Percentiles rank a stretch among this genome's conserved stretches.
phyloP scores from a whole-genome alignment of 2,888 invertebrate genomes.

The Prosapia bicincta region DNA sequence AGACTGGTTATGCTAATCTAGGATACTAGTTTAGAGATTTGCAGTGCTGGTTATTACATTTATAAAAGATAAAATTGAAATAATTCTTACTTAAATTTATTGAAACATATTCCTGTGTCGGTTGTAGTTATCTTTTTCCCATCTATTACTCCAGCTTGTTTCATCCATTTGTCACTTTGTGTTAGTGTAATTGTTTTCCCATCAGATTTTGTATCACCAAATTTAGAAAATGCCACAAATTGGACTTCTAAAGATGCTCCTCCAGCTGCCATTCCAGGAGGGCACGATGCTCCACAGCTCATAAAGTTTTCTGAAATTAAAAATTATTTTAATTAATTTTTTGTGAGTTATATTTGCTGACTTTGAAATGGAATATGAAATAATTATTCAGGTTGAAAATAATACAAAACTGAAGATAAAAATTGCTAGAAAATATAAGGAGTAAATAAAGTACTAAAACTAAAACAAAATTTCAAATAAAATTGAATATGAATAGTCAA shows the following conservation, averaged over 20 bases:
- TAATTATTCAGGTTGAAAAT: no score
- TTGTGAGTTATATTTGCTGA: no score
- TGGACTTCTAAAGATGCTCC: background rate
- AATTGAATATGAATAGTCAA: no score
- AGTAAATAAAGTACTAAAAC: no score
- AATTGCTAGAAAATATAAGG: no score
- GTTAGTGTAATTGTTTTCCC: slow-evolving; percentile 83
- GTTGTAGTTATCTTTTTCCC: slow-evolving; percentile 84
- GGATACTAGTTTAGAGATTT: no score
- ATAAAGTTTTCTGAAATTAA: background rate
- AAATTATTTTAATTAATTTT: background rate
- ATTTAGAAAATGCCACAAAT: slow-evolving; percentile 63
- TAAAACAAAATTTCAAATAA: no score
- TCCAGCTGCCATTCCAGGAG: background rate
- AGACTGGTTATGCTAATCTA: no score
- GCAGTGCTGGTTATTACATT: no score
- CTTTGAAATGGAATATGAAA: no score
- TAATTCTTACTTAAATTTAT: slow-evolving; percentile 69
- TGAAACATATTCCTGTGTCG: slow-evolving; percentile 86
- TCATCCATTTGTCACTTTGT: slow-evolving; percentile 93
- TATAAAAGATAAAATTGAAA: background rate
- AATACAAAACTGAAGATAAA: no score
- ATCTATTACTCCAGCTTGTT: slow-evolving; percentile 81
- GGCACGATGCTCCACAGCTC: background rate
- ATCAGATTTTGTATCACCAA: slow-evolving; percentile 82